These are phyloP conservation scores for Lampris incognitus DNA, from an alignment of 2,113 vertebrate species.

Conservation along the genomic window DNA sequence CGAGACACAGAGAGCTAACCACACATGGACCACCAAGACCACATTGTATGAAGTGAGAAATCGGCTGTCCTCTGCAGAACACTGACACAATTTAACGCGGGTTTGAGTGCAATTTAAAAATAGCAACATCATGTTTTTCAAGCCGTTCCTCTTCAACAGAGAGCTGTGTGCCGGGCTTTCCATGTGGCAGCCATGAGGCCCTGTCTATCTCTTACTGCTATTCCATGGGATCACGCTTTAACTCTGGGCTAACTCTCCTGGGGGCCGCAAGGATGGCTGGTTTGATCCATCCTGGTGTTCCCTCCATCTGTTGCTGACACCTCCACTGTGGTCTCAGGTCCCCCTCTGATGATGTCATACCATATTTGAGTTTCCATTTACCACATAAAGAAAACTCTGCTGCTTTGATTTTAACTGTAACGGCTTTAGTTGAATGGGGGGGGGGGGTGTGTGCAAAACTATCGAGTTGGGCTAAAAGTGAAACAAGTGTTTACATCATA, in stretches of 20 bases:
- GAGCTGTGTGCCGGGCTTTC: conserved; percentile 14
- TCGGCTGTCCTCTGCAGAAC: background rate
- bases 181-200: conserved; percentile 48
- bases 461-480: conserved; percentile 40
- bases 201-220: conserved; percentile 34
- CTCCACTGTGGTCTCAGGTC: conserved; percentile 57
- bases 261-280: conserved; percentile 44
- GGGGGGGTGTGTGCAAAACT: background rate
- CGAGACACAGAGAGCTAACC: too few relatives aligned
- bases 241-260: conserved; percentile 26
- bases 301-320: conserved; percentile 59
- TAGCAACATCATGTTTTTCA: background rate
- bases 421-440: conserved; percentile 7
- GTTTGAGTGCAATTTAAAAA: conserved; percentile 5
- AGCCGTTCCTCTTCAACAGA: conserved; percentile 16
- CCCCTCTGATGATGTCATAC: conserved; percentile 64
- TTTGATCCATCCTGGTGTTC: conserved; percentile 76
- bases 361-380: conserved; percentile 37
- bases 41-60: too few relatives aligned
- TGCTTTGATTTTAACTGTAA: conserved; percentile 47
- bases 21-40: too few relatives aligned
- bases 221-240: conserved; percentile 34
- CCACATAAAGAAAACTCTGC: conserved; percentile 60
- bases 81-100: background rate
- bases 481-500: conserved; percentile 52